Percentiles rank a stretch among this genome's conserved stretches.
These are phyloP conservation scores for Drosophila santomea DNA, from an alignment of 1,140 invertebrate genomes.

Conservation along the genomic window DNA sequence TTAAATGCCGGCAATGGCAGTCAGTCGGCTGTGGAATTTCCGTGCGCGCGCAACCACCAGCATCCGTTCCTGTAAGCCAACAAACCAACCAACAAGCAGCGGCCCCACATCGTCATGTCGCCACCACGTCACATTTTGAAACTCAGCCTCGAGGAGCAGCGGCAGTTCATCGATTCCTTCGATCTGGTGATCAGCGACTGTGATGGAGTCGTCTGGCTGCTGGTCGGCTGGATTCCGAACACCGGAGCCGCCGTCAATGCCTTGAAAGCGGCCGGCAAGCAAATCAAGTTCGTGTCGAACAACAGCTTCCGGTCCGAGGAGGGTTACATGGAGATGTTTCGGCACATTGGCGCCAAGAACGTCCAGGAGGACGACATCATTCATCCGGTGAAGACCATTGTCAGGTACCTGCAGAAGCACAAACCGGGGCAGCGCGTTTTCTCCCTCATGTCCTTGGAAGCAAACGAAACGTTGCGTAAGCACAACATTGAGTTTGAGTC, in stretches of 20 bases:
- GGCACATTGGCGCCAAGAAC: slow-evolving; percentile 57
- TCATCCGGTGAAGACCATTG: slow-evolving; percentile 74
- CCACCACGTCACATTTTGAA: slow-evolving; percentile 73
- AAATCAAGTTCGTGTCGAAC: slow-evolving; percentile 90
- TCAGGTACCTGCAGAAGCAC: slow-evolving; percentile 65
- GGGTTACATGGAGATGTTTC: slow-evolving; percentile 79
- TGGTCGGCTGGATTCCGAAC: slow-evolving; percentile 85
- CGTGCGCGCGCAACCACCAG: slow-evolving; percentile 68
- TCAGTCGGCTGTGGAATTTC: slow-evolving; percentile 55
- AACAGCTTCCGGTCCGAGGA: slow-evolving; percentile 86
- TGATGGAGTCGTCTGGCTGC: slow-evolving; percentile 73
- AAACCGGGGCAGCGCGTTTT: slow-evolving; percentile 58
- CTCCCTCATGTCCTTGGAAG: slow-evolving; percentile 67
- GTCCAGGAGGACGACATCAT: slow-evolving; percentile 65
- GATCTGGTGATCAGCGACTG: slow-evolving; percentile 71
- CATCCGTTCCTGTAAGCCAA: slow-evolving; percentile 26
- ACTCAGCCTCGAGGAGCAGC: slow-evolving; percentile 61
- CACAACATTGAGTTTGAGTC: slow-evolving; percentile 69
- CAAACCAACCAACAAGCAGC: background rate
- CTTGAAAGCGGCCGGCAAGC: slow-evolving; percentile 88
- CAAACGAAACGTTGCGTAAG: slow-evolving; percentile 74
- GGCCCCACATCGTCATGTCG: slow-evolving; percentile 38
- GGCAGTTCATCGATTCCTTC: slow-evolving; percentile 69
- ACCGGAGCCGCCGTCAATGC: slow-evolving; percentile 86
- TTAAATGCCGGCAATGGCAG: slow-evolving; percentile 41